Conservation (phyloP, 1,140 invertebrate genomes). For the Sitodiplosis mosellana region DNA sequence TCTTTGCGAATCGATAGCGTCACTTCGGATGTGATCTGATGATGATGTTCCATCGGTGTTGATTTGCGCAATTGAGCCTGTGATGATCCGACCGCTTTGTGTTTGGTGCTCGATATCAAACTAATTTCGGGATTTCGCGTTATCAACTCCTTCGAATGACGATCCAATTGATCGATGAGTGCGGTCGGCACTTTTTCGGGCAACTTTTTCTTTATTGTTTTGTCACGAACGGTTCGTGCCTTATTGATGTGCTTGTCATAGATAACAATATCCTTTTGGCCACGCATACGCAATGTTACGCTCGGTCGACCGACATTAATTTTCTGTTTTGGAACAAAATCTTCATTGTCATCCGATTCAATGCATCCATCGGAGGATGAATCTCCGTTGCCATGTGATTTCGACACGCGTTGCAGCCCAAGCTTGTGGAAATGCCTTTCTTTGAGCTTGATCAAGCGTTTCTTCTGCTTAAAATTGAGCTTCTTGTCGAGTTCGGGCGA, state of each 20-base stretch:
- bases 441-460: constrained; percentile 29
- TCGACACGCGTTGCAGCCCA: constrained; percentile 23
- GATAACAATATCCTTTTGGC: background rate
- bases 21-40: background rate
- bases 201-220: too few relatives aligned
- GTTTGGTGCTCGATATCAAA: background rate
- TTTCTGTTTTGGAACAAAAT: constrained; percentile 19
- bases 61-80: background rate
- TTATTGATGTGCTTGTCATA: background rate
- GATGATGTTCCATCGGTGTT: background rate
- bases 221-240: background rate
- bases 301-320: constrained; percentile 20
- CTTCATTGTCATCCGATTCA: constrained; percentile 19
- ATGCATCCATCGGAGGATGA: constrained; percentile 16
- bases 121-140: background rate
- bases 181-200: too few relatives aligned
- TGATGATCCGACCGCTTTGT: background rate
- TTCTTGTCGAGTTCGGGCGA: constrained; percentile 22
- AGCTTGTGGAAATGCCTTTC: constrained; percentile 33
- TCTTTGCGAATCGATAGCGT: background rate
- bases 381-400: constrained; percentile 8
- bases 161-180: background rate
- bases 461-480: constrained; percentile 20
- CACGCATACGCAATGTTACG: constrained; percentile 17
- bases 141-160: background rate